Evolutionary conservation across 2,797 vertebrate genomes (phyloP).

Genomic region (Onychomys torridus): DNA sequence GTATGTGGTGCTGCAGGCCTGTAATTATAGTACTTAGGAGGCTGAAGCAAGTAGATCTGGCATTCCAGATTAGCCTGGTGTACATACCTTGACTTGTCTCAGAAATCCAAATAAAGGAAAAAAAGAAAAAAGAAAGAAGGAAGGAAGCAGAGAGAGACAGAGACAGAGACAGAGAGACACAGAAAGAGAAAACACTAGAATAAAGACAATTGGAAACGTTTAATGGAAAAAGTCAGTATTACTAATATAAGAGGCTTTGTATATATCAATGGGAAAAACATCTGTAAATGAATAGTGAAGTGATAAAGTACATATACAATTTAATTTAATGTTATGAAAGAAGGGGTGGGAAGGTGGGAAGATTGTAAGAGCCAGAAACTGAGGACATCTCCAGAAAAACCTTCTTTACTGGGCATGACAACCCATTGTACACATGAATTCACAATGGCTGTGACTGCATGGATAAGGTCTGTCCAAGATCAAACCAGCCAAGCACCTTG

Average conservation of each 20-base stretch:
- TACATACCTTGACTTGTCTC: neutral
- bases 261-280: slow-evolving; percentile 25
- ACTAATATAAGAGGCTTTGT: slow-evolving; percentile 34
- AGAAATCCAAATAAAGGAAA: neutral
- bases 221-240: neutral
- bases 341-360: neutral
- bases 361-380: neutral
- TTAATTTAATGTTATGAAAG: slow-evolving; percentile 40
- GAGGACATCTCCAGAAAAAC: neutral
- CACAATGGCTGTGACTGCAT: neutral
- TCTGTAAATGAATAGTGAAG: neutral
- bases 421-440: neutral
- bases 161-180: neutral
- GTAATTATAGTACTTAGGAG: neutral
- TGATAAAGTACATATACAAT: slow-evolving; percentile 30
- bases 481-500: neutral
- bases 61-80: neutral
- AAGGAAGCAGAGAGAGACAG: neutral
- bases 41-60: neutral
- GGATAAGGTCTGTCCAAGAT: neutral
- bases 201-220: slow-evolving; percentile 45
- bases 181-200: slow-evolving; percentile 2
- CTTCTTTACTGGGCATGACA: neutral
- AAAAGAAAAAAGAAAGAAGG: neutral
- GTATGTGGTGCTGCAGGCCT: neutral